A percentile compares a stretch with the other conserved stretches of the same genome.
These are phyloP conservation scores for Willisornis vidua DNA, from an alignment of 2,113 vertebrate species.

Conservation along the genomic window DNA sequence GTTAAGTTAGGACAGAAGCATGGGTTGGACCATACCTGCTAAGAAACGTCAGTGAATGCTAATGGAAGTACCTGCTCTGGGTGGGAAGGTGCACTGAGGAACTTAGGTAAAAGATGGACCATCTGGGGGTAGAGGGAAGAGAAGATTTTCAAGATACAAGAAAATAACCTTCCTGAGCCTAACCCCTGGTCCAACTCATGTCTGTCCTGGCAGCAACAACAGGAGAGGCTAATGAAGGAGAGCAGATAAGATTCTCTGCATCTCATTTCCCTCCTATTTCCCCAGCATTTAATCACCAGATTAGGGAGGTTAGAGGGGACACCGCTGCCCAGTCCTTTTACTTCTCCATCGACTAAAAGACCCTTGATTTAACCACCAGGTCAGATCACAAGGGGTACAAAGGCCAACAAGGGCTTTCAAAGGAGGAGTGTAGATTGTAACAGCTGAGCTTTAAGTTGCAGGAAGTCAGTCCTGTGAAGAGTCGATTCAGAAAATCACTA, in stretches of 20 bases:
- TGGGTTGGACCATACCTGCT: not conserved
- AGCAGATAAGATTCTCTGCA: not conserved
- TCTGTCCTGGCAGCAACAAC: not conserved
- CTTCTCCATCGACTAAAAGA: not conserved
- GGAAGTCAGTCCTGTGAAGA: not conserved
- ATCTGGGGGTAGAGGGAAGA: not conserved
- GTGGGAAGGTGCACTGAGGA: not conserved
- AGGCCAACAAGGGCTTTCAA: not conserved
- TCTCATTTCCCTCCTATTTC: not conserved
- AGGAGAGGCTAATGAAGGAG: not conserved
- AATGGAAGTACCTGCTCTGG: not conserved
- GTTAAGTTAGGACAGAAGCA: not conserved
- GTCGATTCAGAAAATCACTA: not conserved
- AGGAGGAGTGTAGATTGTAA: not conserved
- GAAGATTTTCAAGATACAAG: not conserved
- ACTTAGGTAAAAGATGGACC: not conserved
- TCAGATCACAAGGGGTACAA: not conserved
- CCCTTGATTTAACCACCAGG: not conserved
- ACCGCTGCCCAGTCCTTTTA: not conserved
- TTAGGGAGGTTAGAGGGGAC: not conserved
- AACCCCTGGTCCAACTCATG: not conserved
- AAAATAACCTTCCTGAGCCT: not conserved
- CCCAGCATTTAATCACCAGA: not conserved
- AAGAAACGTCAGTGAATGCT: not conserved
- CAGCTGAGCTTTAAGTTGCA: not conserved